Conservation (phyloP, 2,888 invertebrate genomes). For the Metopia argyrocephala region DNA sequence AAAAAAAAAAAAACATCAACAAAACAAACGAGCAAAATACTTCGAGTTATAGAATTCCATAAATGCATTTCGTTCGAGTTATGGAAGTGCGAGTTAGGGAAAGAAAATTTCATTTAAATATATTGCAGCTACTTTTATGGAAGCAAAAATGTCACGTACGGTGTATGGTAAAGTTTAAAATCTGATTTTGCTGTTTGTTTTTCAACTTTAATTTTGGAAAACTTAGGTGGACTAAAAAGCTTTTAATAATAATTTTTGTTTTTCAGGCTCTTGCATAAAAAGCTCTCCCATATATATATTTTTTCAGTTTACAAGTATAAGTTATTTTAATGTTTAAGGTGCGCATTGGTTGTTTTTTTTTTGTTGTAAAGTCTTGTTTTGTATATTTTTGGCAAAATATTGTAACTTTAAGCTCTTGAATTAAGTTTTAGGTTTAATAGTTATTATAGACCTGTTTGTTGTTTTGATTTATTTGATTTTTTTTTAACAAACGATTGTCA, state of each 20-base stretch:
- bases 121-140: too few relatives aligned
- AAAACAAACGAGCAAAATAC: too few relatives aligned
- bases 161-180: too few relatives aligned
- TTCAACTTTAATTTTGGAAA: neutral
- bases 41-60: too few relatives aligned
- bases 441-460: slow-evolving; percentile 56
- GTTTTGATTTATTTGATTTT: slow-evolving; percentile 42
- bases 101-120: too few relatives aligned
- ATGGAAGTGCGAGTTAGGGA: too few relatives aligned
- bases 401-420: slow-evolving; percentile 58
- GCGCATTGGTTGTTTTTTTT: neutral
- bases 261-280: neutral
- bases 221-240: neutral
- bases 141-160: too few relatives aligned
- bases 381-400: slow-evolving; percentile 55
- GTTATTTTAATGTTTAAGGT: neutral
- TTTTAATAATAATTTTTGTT: neutral
- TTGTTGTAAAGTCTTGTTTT: slow-evolving; percentile 12
- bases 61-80: too few relatives aligned
- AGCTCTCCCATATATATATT: slow-evolving; percentile 30
- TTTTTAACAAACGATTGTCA: slow-evolving; percentile 59
- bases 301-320: slow-evolving; percentile 13
- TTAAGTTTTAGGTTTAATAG: slow-evolving; percentile 31
- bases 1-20: too few relatives aligned
- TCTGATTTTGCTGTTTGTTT: too few relatives aligned